phyloP scores from a whole-genome alignment of 2,797 vertebrate species.

The Tachyglossus aculeatus region DNA sequence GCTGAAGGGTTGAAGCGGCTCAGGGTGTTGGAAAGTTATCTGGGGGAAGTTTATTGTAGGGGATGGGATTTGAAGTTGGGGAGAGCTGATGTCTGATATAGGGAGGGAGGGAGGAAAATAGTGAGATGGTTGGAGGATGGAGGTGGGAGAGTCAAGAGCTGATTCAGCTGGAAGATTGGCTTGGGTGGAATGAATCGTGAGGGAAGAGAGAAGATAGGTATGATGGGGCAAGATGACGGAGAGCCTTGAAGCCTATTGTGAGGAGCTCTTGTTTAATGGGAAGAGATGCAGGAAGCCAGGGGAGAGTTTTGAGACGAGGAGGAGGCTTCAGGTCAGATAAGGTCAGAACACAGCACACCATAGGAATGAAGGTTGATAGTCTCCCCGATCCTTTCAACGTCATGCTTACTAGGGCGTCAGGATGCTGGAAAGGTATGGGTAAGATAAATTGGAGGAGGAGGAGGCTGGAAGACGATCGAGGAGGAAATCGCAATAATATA shows the following conservation, averaged over 20 bases:
- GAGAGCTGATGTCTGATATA: neutral
- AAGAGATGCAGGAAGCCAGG: neutral
- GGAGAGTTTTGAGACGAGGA: neutral
- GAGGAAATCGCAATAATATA: neutral
- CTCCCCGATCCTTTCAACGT: too few relatives aligned
- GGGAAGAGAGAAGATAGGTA: neutral
- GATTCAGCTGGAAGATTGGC: neutral
- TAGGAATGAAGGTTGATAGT: too few relatives aligned
- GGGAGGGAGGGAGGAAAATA: neutral
- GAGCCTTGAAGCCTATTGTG: neutral
- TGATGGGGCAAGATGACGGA: neutral
- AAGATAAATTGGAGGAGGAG: neutral
- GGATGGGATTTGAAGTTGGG: too few relatives aligned
- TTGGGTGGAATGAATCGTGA: too few relatives aligned
- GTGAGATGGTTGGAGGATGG: fast-evolving
- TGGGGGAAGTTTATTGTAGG: too few relatives aligned
- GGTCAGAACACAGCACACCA: too few relatives aligned
- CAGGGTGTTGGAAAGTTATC: neutral
- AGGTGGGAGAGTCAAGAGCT: fast-evolving
- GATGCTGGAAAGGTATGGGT: too few relatives aligned
- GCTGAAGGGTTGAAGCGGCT: too few relatives aligned
- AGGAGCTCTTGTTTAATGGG: neutral
- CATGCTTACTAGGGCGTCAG: too few relatives aligned
- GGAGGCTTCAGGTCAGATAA: neutral
- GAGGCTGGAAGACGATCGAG: neutral